Percentiles rank a stretch among this genome's conserved stretches.
phyloP scores from a whole-genome alignment of 1,140 invertebrate genomes.

The Batillaria attramentaria region DNA sequence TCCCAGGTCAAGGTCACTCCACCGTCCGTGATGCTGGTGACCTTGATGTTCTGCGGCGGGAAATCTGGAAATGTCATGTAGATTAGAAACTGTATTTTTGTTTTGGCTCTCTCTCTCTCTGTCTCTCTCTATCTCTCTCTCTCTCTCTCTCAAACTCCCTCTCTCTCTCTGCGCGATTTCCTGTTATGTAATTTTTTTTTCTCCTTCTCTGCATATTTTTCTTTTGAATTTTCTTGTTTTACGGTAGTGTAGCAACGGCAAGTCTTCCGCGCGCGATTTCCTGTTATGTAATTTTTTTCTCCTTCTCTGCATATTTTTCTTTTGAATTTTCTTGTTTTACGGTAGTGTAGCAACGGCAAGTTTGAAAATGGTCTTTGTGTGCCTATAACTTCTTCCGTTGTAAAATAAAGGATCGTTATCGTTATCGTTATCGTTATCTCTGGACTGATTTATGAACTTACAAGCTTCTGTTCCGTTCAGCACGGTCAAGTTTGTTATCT shows the following conservation, averaged over 20 bases:
- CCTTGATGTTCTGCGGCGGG: constrained; percentile 2
- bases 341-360: not conserved
- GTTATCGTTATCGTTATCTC: too few species aligned
- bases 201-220: not conserved
- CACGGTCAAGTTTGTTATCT: not conserved
- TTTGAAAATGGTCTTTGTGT: not conserved
- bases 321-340: not conserved
- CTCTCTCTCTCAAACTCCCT: not conserved
- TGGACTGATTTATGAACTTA: too few species aligned
- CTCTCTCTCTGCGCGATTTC: not conserved
- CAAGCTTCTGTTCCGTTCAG: not conserved
- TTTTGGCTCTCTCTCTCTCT: not conserved
- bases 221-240: not conserved
- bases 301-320: not conserved
- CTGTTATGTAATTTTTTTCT: not conserved
- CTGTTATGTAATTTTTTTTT: not conserved
- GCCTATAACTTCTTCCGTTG: too few species aligned
- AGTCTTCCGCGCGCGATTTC: not conserved
- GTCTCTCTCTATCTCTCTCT: not conserved
- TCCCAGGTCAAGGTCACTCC: not conserved
- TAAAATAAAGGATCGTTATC: too few species aligned
- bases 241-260: not conserved
- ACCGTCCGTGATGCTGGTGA: not conserved
- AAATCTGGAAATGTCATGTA: not conserved
- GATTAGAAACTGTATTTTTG: not conserved